Percentiles rank a stretch among this genome's conserved stretches.
Evolutionary conservation across 2,797 vertebrate genomes (phyloP).

Genomic region (Sparus aurata): DNA sequence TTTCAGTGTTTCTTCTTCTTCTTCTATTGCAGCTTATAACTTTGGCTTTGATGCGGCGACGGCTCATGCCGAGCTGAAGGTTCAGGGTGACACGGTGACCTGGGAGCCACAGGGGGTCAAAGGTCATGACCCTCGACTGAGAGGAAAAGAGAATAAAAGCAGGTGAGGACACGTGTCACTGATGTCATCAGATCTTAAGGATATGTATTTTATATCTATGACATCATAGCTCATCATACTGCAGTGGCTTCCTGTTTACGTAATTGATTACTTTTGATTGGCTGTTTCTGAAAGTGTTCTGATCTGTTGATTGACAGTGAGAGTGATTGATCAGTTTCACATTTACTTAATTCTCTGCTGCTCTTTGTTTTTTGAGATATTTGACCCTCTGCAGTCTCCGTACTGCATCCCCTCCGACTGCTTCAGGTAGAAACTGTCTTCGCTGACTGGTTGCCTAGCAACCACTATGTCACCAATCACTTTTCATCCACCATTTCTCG

Average conservation of each 20-base stretch:
- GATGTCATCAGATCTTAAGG: background rate
- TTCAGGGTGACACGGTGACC: conserved; percentile 90
- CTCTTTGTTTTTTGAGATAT: conserved; percentile 43
- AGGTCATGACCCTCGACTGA: conserved; percentile 90
- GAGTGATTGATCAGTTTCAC: background rate
- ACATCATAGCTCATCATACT: no score
- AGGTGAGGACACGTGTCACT: conserved; percentile 81
- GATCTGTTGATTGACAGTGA: background rate
- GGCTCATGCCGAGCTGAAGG: conserved; percentile 93
- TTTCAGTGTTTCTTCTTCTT: background rate
- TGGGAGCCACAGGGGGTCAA: conserved; percentile 95
- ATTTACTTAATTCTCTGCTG: background rate
- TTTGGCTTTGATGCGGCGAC: conserved; percentile 91
- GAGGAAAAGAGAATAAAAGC: conserved; percentile 93
- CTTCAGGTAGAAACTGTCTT: conserved; percentile 68
- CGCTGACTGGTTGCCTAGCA: conserved; percentile 50
- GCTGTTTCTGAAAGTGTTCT: background rate
- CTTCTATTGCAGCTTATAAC: conserved; percentile 84
- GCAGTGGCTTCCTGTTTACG: no score
- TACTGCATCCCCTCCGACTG: conserved; percentile 35
- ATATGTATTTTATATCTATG: no score
- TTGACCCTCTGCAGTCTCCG: conserved; percentile 63
- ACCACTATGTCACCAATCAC: conserved; percentile 41
- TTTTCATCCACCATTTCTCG: conserved; percentile 45
- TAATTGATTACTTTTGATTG: no score